Evolutionary conservation across 2,888 invertebrate species (phyloP), one percentile per base, ranked within the genome.

Genomic region (Cenopis cana): DNA sequence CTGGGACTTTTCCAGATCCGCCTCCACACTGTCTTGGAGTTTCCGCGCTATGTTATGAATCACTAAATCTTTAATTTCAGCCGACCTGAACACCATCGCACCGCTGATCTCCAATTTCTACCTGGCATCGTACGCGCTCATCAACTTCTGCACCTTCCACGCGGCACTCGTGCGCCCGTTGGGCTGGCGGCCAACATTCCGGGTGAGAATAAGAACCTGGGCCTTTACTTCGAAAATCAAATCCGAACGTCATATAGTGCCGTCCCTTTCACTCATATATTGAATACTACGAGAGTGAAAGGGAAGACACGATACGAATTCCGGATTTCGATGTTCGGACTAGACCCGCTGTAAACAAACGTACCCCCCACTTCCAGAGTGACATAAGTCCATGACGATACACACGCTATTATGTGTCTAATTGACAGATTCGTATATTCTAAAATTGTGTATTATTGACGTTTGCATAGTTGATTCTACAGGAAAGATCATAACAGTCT

Each of bases 51-150:
- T 46, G 46, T n/a, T 8, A 24, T 14, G 5, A n/a, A 14, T 46
- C n/a, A 46, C 2, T 46, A 1, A n/a, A 46, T 6, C 5, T n/a
- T 6, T n/a, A 6, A n/a, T 10, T 46, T 6, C 93, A 97, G 98
- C 97, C 18, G 95, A 98, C 83, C 89, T 98, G 77, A 98, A 98
- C 87, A 95, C 95, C 0, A 97, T 98, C 72, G 98, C 98, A 11
- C 98, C 98, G 0, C 93, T 98, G 76, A 98, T 98, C 79, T 98
- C 98, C n/a, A 98, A 98, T 83, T 98, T 98, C 90, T 98, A 98
- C 90, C 94, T 98, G 86, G 98, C 98, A 0, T 98, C 98, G 1
- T 98, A 98, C 85, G 98, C 98, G 18, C 95, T 98, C 74, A 98
- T 98, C 83, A 98, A 98, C 92, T 98, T 98, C 93, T 98, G 98